Evolutionary conservation across 1,140 invertebrate species (phyloP).

Genomic region (Drosophila leontia): DNA sequence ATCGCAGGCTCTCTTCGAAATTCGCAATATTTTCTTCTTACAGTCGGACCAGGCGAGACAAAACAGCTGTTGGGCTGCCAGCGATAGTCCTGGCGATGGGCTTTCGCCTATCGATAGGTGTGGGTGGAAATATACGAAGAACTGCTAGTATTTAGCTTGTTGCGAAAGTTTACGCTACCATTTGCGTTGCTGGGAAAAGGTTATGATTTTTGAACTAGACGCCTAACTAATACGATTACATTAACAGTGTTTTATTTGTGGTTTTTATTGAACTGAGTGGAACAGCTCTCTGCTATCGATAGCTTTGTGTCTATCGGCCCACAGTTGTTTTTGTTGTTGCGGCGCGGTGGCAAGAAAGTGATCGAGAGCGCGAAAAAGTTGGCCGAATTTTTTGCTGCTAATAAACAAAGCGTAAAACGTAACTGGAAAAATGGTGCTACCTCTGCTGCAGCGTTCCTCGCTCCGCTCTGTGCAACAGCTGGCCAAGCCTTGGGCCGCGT

Average conservation of each 20-base stretch:
- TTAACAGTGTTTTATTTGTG: neutral
- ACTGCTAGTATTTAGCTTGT: neutral
- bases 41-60: slow-evolving; percentile 28
- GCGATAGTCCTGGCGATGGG: slow-evolving; percentile 1
- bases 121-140: neutral
- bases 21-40: slow-evolving; percentile 29
- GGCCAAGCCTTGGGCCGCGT: slow-evolving; percentile 63
- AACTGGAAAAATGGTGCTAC: slow-evolving; percentile 71
- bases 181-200: neutral
- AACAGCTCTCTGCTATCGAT: neutral
- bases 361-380: slow-evolving; percentile 24
- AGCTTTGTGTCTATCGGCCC: neutral
- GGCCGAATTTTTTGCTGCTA: slow-evolving; percentile 7
- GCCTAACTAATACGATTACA: neutral
- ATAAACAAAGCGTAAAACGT: slow-evolving; percentile 22
- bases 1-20: slow-evolving; percentile 41
- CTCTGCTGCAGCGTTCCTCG: slow-evolving; percentile 67
- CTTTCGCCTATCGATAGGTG: slow-evolving; percentile 1
- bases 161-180: neutral
- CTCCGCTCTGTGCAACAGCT: slow-evolving; percentile 72
- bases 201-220: neutral
- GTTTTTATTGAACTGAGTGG: neutral
- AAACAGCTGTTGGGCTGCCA: slow-evolving; percentile 30
- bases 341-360: slow-evolving; percentile 17
- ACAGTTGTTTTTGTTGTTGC: slow-evolving; percentile 14